These are phyloP conservation scores for Semaprochilodus insignis DNA, from an alignment of 2,797 vertebrate species.

Conservation along the genomic window DNA sequence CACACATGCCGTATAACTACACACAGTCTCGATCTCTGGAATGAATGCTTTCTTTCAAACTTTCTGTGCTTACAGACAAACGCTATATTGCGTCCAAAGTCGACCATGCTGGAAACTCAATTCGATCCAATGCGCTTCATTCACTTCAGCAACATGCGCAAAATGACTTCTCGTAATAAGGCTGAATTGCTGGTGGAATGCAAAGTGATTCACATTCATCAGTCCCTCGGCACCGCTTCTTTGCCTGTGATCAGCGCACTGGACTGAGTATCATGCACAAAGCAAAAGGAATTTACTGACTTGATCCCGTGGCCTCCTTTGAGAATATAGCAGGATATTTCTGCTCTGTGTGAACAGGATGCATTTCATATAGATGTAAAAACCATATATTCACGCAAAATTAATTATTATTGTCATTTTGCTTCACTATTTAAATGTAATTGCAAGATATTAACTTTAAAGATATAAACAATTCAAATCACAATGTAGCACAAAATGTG, in stretches of 20 bases:
- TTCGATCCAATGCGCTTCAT: slow-evolving; percentile 1
- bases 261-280: not conserved
- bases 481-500: too few species aligned
- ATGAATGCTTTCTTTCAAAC: slow-evolving; percentile 2
- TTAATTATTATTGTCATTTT: too few species aligned
- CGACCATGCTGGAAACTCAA: not conserved
- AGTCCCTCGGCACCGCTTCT: not conserved
- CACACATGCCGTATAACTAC: not conserved
- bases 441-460: too few species aligned
- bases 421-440: too few species aligned
- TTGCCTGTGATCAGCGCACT: not conserved
- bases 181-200: not conserved
- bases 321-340: not conserved
- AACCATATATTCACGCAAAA: too few species aligned
- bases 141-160: not conserved
- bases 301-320: not conserved
- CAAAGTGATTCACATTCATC: not conserved
- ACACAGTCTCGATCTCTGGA: not conserved
- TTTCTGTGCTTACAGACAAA: not conserved
- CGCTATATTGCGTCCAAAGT: not conserved
- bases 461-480: too few species aligned
- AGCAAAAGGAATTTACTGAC: not conserved
- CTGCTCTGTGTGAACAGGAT: not conserved
- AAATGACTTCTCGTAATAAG: not conserved
- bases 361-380: too few species aligned